Conservation (phyloP, 2,113 vertebrate genomes). For the Microtus montanus region DNA sequence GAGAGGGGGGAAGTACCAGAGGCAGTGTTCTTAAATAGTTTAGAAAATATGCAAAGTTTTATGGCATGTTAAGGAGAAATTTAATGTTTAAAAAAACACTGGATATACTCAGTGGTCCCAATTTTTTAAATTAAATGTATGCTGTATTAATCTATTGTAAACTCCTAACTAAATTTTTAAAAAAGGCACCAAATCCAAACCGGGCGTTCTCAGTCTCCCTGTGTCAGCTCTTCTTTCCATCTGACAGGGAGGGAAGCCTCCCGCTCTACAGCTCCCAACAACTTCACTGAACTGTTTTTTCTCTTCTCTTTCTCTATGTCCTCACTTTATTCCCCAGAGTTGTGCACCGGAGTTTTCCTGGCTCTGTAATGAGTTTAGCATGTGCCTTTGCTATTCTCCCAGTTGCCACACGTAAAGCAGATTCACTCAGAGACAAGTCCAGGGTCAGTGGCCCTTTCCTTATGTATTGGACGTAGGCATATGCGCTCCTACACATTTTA, state of each 20-base stretch:
- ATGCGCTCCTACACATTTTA: not conserved
- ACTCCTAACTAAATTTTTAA: not conserved
- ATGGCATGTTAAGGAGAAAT: not conserved
- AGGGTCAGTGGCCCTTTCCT: not conserved
- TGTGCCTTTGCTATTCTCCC: not conserved
- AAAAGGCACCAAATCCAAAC: not conserved
- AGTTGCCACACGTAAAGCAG: conserved; percentile 11
- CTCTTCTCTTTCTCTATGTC: not conserved
- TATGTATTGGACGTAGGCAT: not conserved
- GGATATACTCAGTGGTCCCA: not conserved
- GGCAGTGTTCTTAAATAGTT: not conserved
- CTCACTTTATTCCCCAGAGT: not conserved
- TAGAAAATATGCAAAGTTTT: not conserved
- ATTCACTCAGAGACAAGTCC: not conserved
- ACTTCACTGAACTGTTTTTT: not conserved
- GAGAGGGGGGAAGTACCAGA: not conserved
- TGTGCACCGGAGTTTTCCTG: not conserved
- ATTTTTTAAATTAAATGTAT: not conserved
- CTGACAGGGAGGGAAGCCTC: not conserved
- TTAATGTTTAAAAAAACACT: not conserved
- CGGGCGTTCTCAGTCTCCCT: not conserved
- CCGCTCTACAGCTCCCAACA: not conserved
- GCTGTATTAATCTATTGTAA: not conserved
- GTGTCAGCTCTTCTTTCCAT: not conserved
- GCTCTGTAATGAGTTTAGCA: not conserved